Percentiles rank a stretch among this genome's conserved stretches.
Conservation (phyloP, 2,113 vertebrate genomes). For the Nycticryphes semicollaris region DNA sequence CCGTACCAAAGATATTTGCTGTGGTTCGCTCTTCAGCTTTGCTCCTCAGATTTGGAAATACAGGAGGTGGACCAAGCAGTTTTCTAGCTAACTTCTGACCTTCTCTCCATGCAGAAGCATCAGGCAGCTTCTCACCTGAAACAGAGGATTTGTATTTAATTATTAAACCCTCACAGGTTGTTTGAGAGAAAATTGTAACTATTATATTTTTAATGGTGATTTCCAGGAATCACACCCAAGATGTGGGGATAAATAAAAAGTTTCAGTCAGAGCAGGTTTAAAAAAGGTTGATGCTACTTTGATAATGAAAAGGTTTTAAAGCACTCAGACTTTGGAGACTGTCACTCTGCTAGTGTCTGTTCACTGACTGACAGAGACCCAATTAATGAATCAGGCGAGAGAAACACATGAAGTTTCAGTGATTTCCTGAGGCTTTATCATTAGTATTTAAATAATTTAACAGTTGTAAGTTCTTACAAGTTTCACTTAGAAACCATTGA, state of each 20-base stretch:
- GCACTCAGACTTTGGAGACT: background rate
- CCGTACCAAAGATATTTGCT: background rate
- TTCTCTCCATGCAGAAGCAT: slow-evolving; percentile 70
- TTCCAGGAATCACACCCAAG: background rate
- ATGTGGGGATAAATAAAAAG: background rate
- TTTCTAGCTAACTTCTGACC: slow-evolving; percentile 62
- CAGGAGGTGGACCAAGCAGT: slow-evolving; percentile 64
- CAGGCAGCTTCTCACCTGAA: slow-evolving; percentile 38
- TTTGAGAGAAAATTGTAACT: background rate
- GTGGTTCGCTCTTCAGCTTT: background rate
- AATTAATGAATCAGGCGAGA: background rate
- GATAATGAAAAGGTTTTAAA: background rate
- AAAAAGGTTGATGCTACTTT: background rate
- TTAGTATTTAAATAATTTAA: background rate
- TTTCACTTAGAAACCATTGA: background rate
- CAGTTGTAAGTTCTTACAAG: background rate
- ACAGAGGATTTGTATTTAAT: background rate
- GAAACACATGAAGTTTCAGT: background rate
- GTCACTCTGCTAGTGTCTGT: background rate
- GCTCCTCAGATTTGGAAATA: background rate
- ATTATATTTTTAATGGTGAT: background rate
- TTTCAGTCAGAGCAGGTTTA: background rate
- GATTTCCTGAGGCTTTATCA: background rate
- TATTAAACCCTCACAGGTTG: background rate
- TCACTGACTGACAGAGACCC: background rate